These are phyloP conservation scores for Varroa destructor DNA, from an alignment of 1,140 invertebrate species.

Conservation along the genomic window DNA sequence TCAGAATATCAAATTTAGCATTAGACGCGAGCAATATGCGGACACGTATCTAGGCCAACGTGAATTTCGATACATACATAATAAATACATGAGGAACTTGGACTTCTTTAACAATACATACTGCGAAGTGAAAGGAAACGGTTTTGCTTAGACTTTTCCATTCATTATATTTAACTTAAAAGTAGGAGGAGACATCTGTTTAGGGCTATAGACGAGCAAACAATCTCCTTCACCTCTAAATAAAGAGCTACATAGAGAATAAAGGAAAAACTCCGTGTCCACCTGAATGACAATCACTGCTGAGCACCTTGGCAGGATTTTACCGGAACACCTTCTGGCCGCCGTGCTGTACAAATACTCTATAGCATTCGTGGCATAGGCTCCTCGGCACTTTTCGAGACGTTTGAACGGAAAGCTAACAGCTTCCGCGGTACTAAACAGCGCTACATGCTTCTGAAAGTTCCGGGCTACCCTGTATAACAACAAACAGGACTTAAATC, in stretches of 20 bases:
- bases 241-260: too few relatives aligned
- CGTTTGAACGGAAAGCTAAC: conserved; percentile 11
- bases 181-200: too few relatives aligned
- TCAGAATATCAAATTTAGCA: too few relatives aligned
- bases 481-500: background rate
- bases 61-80: background rate
- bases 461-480: conserved; percentile 9
- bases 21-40: background rate
- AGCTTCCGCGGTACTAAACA: conserved; percentile 6
- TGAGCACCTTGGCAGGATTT: background rate
- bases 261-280: background rate
- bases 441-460: conserved; percentile 4
- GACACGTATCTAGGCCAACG: background rate
- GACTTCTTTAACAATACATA: background rate
- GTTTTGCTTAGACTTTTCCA: too few relatives aligned
- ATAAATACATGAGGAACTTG: background rate
- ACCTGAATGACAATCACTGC: conserved; percentile 1
- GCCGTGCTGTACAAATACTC: conserved; percentile 14
- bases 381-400: conserved; percentile 13
- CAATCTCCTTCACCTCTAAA: background rate
- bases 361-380: background rate
- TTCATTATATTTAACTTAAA: too few relatives aligned
- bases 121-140: background rate
- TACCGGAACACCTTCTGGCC: background rate
- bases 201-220: background rate